phyloP scores from a whole-genome alignment of 2,797 vertebrate genomes.

The Dallia pectoralis region DNA sequence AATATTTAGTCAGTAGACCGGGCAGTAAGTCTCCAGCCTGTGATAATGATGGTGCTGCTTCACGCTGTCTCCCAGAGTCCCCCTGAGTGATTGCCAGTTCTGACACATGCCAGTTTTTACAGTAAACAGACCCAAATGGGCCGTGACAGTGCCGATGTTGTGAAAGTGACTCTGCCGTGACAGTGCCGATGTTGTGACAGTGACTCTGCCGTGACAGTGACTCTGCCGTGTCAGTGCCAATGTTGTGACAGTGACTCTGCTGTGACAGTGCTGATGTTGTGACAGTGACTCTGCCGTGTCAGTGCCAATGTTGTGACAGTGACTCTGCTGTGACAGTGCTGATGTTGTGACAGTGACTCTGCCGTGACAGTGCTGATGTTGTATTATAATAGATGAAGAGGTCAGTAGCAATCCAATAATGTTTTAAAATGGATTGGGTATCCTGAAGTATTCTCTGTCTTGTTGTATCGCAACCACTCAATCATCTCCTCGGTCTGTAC shows the following conservation, averaged over 20 bases:
- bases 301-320: too few relatives aligned
- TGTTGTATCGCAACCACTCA: background rate
- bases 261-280: too few relatives aligned
- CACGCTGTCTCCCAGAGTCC: conserved; percentile 59
- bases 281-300: too few relatives aligned
- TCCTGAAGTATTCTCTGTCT: background rate
- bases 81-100: conserved; percentile 60
- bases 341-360: too few relatives aligned
- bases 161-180: too few relatives aligned
- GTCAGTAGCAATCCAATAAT: background rate
- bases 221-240: too few relatives aligned
- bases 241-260: too few relatives aligned
- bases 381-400: conserved; percentile 7
- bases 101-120: conserved; percentile 49
- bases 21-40: conserved; percentile 12
- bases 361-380: conserved; percentile 66
- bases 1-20: conserved; percentile 16
- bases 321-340: too few relatives aligned
- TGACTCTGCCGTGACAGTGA: conserved; percentile 68
- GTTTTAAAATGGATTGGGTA: background rate
- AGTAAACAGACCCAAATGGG: conserved; percentile 58
- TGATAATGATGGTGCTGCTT: conserved; percentile 39
- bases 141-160: conserved; percentile 67
- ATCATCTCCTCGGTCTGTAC: background rate
- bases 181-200: too few relatives aligned